These are phyloP conservation scores for Cochlearius cochlearius DNA, from an alignment of 2,113 vertebrate species.

Conservation along the genomic window DNA sequence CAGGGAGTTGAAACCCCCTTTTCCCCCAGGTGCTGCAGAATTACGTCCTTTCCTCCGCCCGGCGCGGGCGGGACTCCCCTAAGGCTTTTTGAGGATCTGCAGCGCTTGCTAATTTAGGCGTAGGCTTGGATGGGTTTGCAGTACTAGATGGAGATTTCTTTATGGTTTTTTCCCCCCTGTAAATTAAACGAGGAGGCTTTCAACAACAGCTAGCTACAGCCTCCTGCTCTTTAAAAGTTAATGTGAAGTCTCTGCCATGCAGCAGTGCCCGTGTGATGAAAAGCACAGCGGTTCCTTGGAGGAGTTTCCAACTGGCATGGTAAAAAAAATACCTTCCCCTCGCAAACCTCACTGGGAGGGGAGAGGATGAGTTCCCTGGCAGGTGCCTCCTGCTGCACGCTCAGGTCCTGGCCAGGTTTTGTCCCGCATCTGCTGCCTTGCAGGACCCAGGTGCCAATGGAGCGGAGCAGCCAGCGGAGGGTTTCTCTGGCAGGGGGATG, in stretches of 20 bases:
- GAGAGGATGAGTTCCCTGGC: neutral
- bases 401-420: neutral
- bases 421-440: neutral
- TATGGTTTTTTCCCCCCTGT: neutral
- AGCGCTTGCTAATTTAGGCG: neutral
- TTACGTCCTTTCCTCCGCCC: neutral
- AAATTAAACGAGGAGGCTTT: constrained; percentile 34
- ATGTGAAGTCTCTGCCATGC: constrained; percentile 6
- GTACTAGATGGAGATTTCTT: neutral
- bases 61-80: accelerated
- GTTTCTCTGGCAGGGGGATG: neutral
- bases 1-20: neutral
- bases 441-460: neutral
- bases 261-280: neutral
- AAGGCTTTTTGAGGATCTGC: neutral
- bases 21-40: neutral
- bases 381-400: neutral
- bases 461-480: neutral
- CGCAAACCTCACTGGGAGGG: neutral
- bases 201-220: neutral
- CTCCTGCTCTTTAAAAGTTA: constrained; percentile 59
- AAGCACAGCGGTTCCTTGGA: neutral
- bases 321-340: neutral
- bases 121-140: neutral
- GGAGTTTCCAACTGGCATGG: neutral